Percentiles rank a stretch among this genome's conserved stretches.
Evolutionary conservation across 2,888 invertebrate genomes (phyloP).

Genomic region (Scaeva pyrastri): DNA sequence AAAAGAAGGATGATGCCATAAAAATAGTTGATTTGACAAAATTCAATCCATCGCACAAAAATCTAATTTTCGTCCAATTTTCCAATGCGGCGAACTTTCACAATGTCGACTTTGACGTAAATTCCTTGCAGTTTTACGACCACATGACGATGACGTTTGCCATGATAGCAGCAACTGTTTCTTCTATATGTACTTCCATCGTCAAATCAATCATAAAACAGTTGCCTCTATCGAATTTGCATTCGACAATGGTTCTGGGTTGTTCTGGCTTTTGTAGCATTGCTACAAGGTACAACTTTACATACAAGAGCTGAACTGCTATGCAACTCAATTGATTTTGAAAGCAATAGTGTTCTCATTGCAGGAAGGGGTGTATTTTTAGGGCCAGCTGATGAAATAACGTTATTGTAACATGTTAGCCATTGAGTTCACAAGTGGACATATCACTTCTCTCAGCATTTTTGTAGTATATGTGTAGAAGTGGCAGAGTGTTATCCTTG

Average conservation of each 20-base stretch:
- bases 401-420: constrained; percentile 9
- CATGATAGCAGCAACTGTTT: constrained; percentile 36
- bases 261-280: constrained; percentile 29
- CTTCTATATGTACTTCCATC: constrained; percentile 23
- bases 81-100: constrained; percentile 10
- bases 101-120: constrained; percentile 7
- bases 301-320: not conserved
- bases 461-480: not conserved
- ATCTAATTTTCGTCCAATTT: constrained; percentile 32
- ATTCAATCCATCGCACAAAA: constrained; percentile 36
- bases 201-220: constrained; percentile 64
- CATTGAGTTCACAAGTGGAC: not conserved
- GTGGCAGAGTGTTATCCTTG: not conserved
- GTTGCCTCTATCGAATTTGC: constrained; percentile 54
- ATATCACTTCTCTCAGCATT: constrained; percentile 12
- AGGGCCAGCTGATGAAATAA: constrained; percentile 4
- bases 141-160: constrained; percentile 5
- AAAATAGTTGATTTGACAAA: constrained; percentile 52
- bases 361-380: constrained; percentile 6
- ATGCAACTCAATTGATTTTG: constrained; percentile 38
- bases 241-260: constrained; percentile 42
- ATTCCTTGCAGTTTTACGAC: constrained; percentile 20
- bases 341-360: constrained; percentile 12
- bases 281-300: not conserved
- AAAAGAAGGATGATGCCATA: not conserved